phyloP scores from a whole-genome alignment of 2,113 vertebrate species.

The Himantopus leucocephalus region DNA sequence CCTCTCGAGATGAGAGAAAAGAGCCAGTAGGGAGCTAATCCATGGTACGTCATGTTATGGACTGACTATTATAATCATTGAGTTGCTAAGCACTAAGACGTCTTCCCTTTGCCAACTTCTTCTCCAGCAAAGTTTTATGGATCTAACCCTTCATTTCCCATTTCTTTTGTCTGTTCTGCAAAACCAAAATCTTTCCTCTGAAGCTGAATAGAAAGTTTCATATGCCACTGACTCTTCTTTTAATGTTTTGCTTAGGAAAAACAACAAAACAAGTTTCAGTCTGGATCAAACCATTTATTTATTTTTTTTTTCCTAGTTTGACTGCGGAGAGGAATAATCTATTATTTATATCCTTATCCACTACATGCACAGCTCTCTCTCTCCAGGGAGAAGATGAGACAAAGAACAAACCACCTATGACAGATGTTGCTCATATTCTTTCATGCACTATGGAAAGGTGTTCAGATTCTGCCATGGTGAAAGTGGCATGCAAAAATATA shows the following conservation, averaged over 20 bases:
- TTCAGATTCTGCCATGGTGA: neutral
- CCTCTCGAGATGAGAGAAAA: neutral
- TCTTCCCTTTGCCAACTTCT: neutral
- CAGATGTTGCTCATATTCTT: slow-evolving; percentile 26
- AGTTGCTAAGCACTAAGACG: neutral
- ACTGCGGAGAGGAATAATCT: slow-evolving; percentile 18
- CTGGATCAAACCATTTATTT: neutral
- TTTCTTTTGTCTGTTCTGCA: neutral
- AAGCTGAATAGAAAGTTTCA: neutral
- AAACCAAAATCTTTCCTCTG: neutral
- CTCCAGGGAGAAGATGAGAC: slow-evolving; percentile 8
- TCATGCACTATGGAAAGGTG: neutral
- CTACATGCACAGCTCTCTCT: neutral
- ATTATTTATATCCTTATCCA: slow-evolving; percentile 32
- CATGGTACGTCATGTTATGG: neutral
- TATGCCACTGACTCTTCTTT: neutral
- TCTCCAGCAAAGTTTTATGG: neutral
- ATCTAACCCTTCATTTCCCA: neutral
- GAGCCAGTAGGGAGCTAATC: neutral
- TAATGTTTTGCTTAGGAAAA: neutral
- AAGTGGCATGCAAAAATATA: neutral
- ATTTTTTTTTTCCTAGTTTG: neutral
- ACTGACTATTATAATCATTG: neutral
- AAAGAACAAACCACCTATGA: neutral
- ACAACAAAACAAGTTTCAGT: neutral